Evolutionary conservation across 2,888 invertebrate species (phyloP).

Genomic region (Notodonta dromedarius): DNA sequence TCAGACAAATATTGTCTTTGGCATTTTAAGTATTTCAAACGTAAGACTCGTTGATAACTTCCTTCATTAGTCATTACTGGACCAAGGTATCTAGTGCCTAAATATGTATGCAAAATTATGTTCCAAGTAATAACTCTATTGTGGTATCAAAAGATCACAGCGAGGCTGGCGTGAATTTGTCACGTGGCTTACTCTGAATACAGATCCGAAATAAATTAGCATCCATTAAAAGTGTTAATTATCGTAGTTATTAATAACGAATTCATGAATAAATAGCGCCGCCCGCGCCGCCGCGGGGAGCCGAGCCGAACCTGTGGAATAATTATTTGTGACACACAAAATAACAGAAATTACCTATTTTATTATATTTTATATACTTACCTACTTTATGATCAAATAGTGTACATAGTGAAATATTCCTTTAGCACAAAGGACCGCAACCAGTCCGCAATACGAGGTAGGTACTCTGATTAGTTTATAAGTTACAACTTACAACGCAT

Average conservation of each 20-base stretch:
- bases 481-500: too few species aligned
- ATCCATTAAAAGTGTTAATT: slow-evolving; percentile 7
- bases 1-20: too few species aligned
- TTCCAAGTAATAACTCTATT: too few species aligned
- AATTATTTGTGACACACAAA: slow-evolving; percentile 2
- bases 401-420: too few species aligned
- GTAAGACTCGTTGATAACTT: too few species aligned
- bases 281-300: background rate
- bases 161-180: background rate
- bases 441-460: too few species aligned
- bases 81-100: background rate
- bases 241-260: slow-evolving; percentile 6
- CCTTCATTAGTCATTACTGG: too few species aligned
- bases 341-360: background rate
- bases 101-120: background rate
- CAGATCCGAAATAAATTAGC: slow-evolving; percentile 4
- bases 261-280: slow-evolving; percentile 6
- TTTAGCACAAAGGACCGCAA: too few species aligned
- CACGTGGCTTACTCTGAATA: background rate
- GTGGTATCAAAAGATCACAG: background rate
- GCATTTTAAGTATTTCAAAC: too few species aligned
- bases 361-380: too few species aligned
- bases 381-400: too few species aligned
- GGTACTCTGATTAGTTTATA: too few species aligned
- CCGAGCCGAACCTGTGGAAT: background rate